phyloP scores from a whole-genome alignment of 2,797 vertebrate species.

The Rhinella marina region DNA sequence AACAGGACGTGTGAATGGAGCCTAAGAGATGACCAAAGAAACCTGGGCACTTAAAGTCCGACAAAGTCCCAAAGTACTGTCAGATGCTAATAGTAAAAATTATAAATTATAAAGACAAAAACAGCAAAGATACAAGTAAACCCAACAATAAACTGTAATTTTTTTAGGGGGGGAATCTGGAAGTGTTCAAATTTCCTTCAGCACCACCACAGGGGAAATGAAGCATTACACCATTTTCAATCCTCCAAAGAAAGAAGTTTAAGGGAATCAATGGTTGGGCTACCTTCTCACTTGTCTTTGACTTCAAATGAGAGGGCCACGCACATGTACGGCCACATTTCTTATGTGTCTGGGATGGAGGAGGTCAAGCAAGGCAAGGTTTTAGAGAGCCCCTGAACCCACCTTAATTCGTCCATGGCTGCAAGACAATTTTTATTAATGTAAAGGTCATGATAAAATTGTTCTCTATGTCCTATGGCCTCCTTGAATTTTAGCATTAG shows the following conservation, averaged over 20 bases:
- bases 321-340: neutral
- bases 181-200: neutral
- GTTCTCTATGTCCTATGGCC: neutral
- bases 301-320: neutral
- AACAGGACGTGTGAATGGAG: no score
- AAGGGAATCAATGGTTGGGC: neutral
- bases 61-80: neutral
- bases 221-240: neutral
- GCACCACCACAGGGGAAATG: neutral
- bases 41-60: neutral
- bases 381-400: no score
- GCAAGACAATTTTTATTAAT: neutral
- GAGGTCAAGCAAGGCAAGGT: neutral
- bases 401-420: neutral
- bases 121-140: neutral
- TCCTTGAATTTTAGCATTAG: neutral
- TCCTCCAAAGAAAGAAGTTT: neutral
- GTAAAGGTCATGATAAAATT: neutral
- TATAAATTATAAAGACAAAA: neutral
- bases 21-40: no score
- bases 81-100: neutral
- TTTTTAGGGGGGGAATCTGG: neutral
- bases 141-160: neutral
- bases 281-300: neutral
- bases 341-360: neutral